Base-by-base conservation (phyloP, 2,888 invertebrate species). In the Argyra leucocephala region DNA sequence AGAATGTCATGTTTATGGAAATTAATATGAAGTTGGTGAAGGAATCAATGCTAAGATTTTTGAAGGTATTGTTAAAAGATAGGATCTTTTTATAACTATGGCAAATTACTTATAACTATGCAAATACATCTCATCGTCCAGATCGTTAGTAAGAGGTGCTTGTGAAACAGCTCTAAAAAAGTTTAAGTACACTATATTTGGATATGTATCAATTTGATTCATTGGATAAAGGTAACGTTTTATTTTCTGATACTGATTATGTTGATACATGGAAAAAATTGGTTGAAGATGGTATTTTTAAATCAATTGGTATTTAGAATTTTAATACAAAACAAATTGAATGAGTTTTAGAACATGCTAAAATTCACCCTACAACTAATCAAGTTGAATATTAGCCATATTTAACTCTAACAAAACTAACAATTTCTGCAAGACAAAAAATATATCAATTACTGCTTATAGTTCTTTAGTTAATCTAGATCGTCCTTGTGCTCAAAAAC, bases 391-490 rank as follows among this genome's bases (percentile, higher is more conserved):
- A 89, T 70, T 90, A 92, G 76, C 89, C 92, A 0, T 91, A 91
- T 76, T 79, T 92, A 65, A 87, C 82, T 67, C 91, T 93, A 75
- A 81, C 80, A 36, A 84, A 86, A 37, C 78, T 93, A 1, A 85
- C 87, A 84, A 85, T 0, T 89, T 85, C 75, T 89, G 91, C 76
- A 84, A 85, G 68, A 79, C 84, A 0, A 85, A 83, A 22, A 84
- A 82, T 61, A 86, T 94, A 63, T 78, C 80, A 10, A 76, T 93
- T 3, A 91, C 90, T 0, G 93, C 91, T 0, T 95, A 93, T 81
- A 90, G 90, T 71, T 91, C 92, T 0, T 81, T 94, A n/a, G 93
- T 91, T 5, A 89, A 90, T 1, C 91, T 90, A 0, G 91, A 91
- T 74, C 83, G 91, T 67, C 90, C 91, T n/a, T 91, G 89, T 87